Evolutionary conservation across 2,797 vertebrate genomes (phyloP), one percentile per base, ranked within the genome.

Genomic region (Pseudotriccus pelzelni): DNA sequence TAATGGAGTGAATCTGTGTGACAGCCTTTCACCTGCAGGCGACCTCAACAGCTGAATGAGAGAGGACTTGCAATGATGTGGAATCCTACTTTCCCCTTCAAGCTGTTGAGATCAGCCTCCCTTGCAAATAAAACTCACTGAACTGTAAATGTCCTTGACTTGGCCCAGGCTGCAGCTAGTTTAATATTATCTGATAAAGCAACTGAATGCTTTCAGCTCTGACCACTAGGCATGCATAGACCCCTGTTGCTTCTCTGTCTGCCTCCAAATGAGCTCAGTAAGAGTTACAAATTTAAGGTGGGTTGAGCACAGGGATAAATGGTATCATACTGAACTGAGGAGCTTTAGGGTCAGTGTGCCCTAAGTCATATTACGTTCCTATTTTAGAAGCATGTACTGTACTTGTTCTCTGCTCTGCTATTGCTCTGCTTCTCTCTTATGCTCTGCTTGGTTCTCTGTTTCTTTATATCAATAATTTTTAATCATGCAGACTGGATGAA

Each of bases 401-500:
- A 92, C 90, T 95, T 93, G 76, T 36, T 53, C 90, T 97, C 97
- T 95, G 94, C 97, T 96, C 89, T 95, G 98, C 98, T 97, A 37
- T 97, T 97, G 97, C 96, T 95, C 75, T 92, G 96, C 96, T 97
- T 97, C 80, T 98, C 56, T 97, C 98, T 98, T 95, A 98, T 19
- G 97, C 93, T 98, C 80, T 97, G 97, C 97, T 96, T 97, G 94
- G 97, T 92, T 97, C 96, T 96, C 87, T 97, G 93, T 97, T 97
- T 96, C 83, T 97, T 97, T 94, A 69, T 94, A 64, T 85, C 80
- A 83, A 89, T 98, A 97, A 98, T 92, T 98, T 97, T 98, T 98
- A 94, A 95, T 98, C 86, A 92, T 89, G 97, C 98, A 99, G 99
- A 98, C 98, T 99, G 98, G 99, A 99, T 97, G 98, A 99, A 97